Conservation (phyloP, 2,113 vertebrate genomes). For the Miniopterus natalensis region DNA sequence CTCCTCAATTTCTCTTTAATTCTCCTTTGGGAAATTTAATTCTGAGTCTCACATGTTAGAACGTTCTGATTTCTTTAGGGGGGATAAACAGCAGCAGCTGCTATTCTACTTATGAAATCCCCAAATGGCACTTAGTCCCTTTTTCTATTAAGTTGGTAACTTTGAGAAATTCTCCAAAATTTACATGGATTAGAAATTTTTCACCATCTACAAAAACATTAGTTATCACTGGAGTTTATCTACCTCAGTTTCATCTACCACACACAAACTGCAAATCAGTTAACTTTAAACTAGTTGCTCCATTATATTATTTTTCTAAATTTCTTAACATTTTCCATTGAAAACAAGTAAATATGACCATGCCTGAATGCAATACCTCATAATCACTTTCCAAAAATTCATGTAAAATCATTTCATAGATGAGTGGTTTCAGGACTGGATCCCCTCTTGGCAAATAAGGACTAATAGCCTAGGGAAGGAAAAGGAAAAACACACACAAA, state of each 20-base stretch:
- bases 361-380: conserved; percentile 89
- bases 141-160: not conserved
- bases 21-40: not conserved
- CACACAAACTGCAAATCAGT: not conserved
- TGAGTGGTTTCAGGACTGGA: conserved; percentile 95
- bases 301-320: not conserved
- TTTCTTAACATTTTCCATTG: not conserved
- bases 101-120: not conserved
- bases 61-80: not conserved
- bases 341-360: not conserved
- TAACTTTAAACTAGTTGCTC: not conserved
- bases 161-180: not conserved
- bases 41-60: not conserved
- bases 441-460: conserved; percentile 97
- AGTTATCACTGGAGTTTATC: not conserved
- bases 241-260: not conserved
- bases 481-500: conserved; percentile 21
- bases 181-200: not conserved
- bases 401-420: conserved; percentile 99
- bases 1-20: not conserved
- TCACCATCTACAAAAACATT: not conserved
- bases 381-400: conserved; percentile 98
- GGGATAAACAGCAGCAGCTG: not conserved
- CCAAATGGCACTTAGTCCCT: not conserved
- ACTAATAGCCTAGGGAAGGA: conserved; percentile 93